Evolutionary conservation across 1,140 invertebrate genomes (phyloP).

Genomic region (Drosophila burlai): DNA sequence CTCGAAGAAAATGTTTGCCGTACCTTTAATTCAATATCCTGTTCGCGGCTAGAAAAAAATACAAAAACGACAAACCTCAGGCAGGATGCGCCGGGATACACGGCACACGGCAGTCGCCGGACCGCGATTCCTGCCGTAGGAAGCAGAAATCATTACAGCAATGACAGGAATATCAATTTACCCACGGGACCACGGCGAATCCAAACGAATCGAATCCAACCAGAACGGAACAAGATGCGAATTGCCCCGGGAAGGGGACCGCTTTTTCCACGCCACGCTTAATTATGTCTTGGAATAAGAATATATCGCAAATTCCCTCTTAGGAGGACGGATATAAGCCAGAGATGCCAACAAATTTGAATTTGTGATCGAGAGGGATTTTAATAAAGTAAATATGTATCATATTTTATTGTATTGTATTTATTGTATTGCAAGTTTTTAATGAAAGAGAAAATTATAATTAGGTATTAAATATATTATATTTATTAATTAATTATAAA

Average conservation of each 20-base stretch:
- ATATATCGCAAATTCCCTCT: slow-evolving; percentile 35
- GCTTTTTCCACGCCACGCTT: slow-evolving; percentile 44
- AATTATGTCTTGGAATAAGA: slow-evolving; percentile 58
- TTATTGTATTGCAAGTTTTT: no score
- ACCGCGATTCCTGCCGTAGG: slow-evolving; percentile 44
- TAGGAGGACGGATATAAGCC: background rate
- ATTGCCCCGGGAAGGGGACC: slow-evolving; percentile 28
- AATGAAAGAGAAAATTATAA: no score
- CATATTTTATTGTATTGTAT: background rate
- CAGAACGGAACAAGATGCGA: slow-evolving; percentile 44
- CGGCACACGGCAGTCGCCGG: slow-evolving; percentile 36
- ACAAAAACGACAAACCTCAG: slow-evolving; percentile 47
- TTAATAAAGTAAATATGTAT: background rate
- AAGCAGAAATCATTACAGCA: slow-evolving; percentile 75
- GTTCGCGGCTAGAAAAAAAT: slow-evolving; percentile 34
- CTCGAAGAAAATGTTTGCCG: slow-evolving; percentile 68
- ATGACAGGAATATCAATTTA: slow-evolving; percentile 82
- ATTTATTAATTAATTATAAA: no score
- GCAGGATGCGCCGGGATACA: slow-evolving; percentile 61
- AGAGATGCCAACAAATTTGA: slow-evolving; percentile 19
- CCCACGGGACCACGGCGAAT: slow-evolving; percentile 46
- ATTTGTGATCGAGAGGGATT: background rate
- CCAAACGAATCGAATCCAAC: slow-evolving; percentile 38
- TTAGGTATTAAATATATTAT: no score
- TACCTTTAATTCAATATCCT: slow-evolving; percentile 80